Conservation (phyloP, 2,888 invertebrate genomes). For the Seira ritae region DNA sequence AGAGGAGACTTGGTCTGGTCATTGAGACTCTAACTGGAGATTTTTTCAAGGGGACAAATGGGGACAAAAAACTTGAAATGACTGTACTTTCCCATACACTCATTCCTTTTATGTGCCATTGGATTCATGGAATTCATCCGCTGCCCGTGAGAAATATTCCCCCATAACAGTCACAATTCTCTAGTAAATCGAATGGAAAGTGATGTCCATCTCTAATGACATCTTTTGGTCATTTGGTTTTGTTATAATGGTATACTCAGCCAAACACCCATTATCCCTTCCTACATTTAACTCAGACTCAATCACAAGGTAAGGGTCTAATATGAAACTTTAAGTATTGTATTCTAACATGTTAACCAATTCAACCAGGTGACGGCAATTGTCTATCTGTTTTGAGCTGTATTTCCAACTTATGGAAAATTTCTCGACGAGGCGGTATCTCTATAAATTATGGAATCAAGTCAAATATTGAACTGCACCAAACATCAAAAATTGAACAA, state of each 20-base stretch:
- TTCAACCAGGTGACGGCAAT: too few species aligned
- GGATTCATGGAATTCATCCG: not conserved
- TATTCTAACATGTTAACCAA: too few species aligned
- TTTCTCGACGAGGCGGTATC: too few species aligned
- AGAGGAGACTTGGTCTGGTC: not conserved
- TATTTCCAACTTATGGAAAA: too few species aligned
- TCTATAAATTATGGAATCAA: too few species aligned
- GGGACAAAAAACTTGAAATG: not conserved
- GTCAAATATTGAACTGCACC: too few species aligned
- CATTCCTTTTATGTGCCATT: constrained; percentile 3
- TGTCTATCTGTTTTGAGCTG: too few species aligned
- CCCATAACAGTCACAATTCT: not conserved
- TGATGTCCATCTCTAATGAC: not conserved
- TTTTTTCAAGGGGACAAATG: not conserved
- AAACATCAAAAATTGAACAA: too few species aligned
- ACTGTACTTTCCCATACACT: not conserved
- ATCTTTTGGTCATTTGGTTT: not conserved
- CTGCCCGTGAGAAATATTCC: not conserved
- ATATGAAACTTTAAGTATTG: too few species aligned
- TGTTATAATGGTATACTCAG: not conserved
- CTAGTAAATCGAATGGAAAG: not conserved
- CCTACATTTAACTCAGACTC: too few species aligned
- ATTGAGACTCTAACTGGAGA: not conserved
- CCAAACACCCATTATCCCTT: not conserved
- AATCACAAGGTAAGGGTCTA: too few species aligned